Evolutionary conservation across 2,888 invertebrate species (phyloP), one percentile per base, ranked within the genome.

Genomic region (Cotesia congregata): DNA sequence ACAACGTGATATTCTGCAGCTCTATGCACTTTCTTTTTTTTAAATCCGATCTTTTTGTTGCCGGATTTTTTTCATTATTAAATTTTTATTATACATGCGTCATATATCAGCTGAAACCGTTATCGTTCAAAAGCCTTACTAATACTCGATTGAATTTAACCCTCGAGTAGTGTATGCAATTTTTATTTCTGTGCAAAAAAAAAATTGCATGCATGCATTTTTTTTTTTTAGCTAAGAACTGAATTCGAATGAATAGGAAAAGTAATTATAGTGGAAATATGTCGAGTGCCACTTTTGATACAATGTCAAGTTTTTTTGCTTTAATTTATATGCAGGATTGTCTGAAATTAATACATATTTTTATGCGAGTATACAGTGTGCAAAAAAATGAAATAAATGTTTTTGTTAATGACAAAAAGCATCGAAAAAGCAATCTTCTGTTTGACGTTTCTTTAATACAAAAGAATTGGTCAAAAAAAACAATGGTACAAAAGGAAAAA

Each of bases 1-100:
- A 87, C 86, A 83, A 86, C 86, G 85, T 82, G 81, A 12, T 50
- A 84, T 84, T 85, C 83, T 82, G 83, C 86, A 83, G 83, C 80
- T 81, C 79, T 79, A 78, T 81, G 84, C 85, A 84, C 81, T 85
- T 86, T 82, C 38, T 60, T 67, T 73, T 64, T 50, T 50, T 50
- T 12, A 12, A 50, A 50, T 12, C 50, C 50, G 2, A 50, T 50
- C 30, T 76, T 62, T 40, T 67, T 62, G 20, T 67, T 77, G 72
- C 72, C 61, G 9, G 40, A 67, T 74, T 74, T 72, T 68, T 67
- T 71, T 72, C 62, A 59, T 61, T 39, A 6, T 74, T 39, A 64
- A 50, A 50, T 50, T 15, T 65, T 40, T n/a, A 38, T 15, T 60
- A 39, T n/a, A 62, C 17, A 60, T 20, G 72, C 62, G 64, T 68